These are phyloP conservation scores for Epinephelus lanceolatus DNA, from an alignment of 2,113 vertebrate genomes.

Conservation along the genomic window DNA sequence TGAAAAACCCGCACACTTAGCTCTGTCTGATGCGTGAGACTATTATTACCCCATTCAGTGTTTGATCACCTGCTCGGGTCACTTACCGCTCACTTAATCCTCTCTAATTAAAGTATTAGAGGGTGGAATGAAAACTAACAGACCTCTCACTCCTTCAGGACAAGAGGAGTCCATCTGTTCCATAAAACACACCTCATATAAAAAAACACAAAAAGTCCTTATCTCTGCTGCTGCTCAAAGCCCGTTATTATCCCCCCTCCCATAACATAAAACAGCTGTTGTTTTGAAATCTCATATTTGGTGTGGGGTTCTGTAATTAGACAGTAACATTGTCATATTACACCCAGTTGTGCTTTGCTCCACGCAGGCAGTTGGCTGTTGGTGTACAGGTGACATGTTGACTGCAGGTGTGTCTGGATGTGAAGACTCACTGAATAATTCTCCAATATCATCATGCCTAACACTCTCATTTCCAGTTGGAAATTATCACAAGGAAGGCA, in stretches of 20 bases:
- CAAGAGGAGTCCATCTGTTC: conserved; percentile 66
- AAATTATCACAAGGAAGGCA: background rate
- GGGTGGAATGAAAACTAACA: conserved; percentile 68
- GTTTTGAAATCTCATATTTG: conserved; percentile 40
- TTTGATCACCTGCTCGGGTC: conserved; percentile 67
- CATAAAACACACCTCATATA: conserved; percentile 63
- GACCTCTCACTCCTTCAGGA: conserved; percentile 63
- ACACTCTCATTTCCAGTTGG: background rate
- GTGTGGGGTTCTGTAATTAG: conserved; percentile 34
- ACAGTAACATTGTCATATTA: conserved; percentile 40
- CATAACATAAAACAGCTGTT: conserved; percentile 65
- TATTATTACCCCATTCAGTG: conserved; percentile 52
- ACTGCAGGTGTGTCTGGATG: conserved; percentile 16
- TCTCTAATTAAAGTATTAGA: conserved; percentile 65
- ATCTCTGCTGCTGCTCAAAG: conserved; percentile 30
- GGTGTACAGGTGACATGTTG: conserved; percentile 28
- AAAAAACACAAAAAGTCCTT: conserved; percentile 50
- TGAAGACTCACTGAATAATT: conserved; percentile 3
- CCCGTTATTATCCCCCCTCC: conserved; percentile 51
- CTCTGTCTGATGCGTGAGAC: background rate
- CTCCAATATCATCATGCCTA: conserved; percentile 10
- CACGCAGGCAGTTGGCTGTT: conserved; percentile 20
- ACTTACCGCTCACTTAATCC: conserved; percentile 65
- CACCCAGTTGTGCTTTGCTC: conserved; percentile 46
- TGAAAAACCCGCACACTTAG: conserved; percentile 8